Percentiles rank a stretch among this genome's conserved stretches.
Conservation (phyloP, 2,888 invertebrate species). For the Chrysolina americana region DNA sequence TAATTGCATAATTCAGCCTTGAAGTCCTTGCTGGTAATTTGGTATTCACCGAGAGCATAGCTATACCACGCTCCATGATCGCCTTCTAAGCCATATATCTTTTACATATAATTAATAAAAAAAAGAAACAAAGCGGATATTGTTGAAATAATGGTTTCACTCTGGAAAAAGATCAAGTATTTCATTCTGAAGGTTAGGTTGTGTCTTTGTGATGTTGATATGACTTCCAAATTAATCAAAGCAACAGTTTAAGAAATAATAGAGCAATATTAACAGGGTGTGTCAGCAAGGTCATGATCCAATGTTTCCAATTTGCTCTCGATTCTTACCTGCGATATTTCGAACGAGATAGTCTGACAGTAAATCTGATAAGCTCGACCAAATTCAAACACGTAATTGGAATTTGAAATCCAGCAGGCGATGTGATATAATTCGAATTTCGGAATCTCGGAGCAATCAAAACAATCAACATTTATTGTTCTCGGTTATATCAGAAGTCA, state of each 20-base stretch:
- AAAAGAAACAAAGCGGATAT: constrained; percentile 21
- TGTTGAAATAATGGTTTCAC: constrained; percentile 17
- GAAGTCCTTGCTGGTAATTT: constrained; percentile 11
- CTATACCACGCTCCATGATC: not conserved
- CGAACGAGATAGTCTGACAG: not conserved
- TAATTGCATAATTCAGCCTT: constrained; percentile 20
- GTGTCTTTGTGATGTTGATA: constrained; percentile 1
- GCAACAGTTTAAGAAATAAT: not conserved
- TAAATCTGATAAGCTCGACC: not conserved
- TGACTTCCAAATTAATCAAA: not conserved
- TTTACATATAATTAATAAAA: constrained; percentile 19
- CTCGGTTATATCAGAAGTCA: not conserved
- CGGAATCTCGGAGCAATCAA: not conserved
- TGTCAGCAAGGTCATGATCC: not conserved
- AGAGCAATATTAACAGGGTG: not conserved
- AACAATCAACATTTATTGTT: not conserved
- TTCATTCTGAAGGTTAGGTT: not conserved
- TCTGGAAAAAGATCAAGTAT: constrained; percentile 5
- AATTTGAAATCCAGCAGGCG: not conserved
- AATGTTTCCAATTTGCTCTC: not conserved
- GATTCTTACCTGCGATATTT: not conserved
- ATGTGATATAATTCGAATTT: not conserved
- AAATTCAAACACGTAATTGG: not conserved
- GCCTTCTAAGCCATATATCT: constrained; percentile 18
- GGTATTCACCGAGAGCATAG: constrained; percentile 17